Conservation (phyloP, 2,113 vertebrate genomes). For the Pomatorhinus ruficollis region DNA sequence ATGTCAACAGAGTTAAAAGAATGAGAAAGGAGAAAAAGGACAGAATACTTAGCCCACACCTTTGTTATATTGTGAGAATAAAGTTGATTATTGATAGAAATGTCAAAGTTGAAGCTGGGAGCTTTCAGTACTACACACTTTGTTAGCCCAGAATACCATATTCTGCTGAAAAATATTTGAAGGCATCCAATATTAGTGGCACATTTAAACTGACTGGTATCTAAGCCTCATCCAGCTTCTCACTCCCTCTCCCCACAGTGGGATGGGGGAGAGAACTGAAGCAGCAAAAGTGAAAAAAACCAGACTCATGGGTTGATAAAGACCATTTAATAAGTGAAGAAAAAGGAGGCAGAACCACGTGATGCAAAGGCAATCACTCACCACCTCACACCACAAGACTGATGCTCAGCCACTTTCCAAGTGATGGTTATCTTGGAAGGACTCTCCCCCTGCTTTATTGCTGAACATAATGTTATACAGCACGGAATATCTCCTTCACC, state of each 20-base stretch:
- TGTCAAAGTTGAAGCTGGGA: not conserved
- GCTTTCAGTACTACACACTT: not conserved
- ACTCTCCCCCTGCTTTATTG: not conserved
- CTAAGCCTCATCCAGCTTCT: not conserved
- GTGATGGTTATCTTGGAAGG: not conserved
- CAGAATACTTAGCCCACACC: not conserved
- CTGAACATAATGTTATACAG: not conserved
- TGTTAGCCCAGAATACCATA: not conserved
- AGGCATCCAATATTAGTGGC: not conserved
- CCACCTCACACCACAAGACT: not conserved
- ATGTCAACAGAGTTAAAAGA: not conserved
- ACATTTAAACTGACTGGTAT: not conserved
- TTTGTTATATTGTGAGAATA: not conserved
- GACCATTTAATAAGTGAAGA: not conserved
- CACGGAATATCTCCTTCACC: not conserved
- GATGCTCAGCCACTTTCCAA: not conserved
- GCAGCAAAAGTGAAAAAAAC: not conserved
- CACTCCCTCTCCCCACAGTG: accelerated
- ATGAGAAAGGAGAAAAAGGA: not conserved
- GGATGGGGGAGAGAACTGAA: not conserved
- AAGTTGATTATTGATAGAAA: not conserved
- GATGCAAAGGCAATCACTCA: not conserved
- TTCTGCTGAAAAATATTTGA: not conserved
- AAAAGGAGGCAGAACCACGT: not conserved
- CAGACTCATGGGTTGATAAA: not conserved